Base-by-base conservation (phyloP, 2,113 vertebrate genomes). In the Poeciliopsis prolifica region DNA sequence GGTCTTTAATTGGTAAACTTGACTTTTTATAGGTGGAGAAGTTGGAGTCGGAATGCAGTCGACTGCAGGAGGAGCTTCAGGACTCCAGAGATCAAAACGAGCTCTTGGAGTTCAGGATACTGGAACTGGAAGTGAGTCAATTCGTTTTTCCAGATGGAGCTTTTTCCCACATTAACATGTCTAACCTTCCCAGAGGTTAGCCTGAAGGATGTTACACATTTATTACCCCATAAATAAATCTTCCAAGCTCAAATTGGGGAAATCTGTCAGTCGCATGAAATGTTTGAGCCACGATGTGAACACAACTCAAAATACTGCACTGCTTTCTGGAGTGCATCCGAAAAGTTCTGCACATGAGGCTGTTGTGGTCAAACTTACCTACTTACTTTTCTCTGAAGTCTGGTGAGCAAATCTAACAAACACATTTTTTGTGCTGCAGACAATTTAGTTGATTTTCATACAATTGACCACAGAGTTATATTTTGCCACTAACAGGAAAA, bases 81-180 rank as follows among this genome's bases (percentile, higher is more conserved):
- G 98, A 99, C 91, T 97, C 98, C 33, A 95, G 93, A 89, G 98
- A 99, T 92, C 98, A 99, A 94, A 99, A 99, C 29, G 98, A 99
- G 72, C 95, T 99, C 75, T 90, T 99, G 83, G 98, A 99, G 88
- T 99, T 99, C 89, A 95, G 98, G 85, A 99, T 98, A 84, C 93
- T 98, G 37, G 98, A 99, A 85, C 94, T 99, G 29, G 98, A 99
- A 95, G 98, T 98, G 78, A 84, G 65, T 71, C 37, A 58, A 1
- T 11, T 63, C 9, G 7, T 63, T 5, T 30, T 19, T 28, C 5
- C 6, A 62, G 26, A 62, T 15, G 30, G 26, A 4, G 22, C 22
- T 37, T 22, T 67, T 58, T 64, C 42, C 28, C 4, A 37, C 19
- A 15, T 26, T 29, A 22, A 11, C 8, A 37, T 51, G 24, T 12